A percentile compares a stretch with the other conserved stretches of the same genome.
These are phyloP conservation scores for Microctenopoma lineatum DNA, from an alignment of 2,797 vertebrate genomes.

Conservation along the genomic window DNA sequence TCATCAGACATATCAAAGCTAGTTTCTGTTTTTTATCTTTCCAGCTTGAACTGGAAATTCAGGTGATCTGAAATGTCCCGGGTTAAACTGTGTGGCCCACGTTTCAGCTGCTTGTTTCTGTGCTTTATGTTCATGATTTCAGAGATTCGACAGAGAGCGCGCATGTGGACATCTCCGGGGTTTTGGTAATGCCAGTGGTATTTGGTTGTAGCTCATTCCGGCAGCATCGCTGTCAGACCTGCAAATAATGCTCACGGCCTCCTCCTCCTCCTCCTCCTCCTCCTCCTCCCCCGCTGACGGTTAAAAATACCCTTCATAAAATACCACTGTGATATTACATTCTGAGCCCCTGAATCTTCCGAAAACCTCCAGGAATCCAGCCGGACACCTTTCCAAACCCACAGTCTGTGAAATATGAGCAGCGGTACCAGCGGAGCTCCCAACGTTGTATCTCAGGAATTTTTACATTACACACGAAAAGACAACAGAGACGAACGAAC, in stretches of 20 bases:
- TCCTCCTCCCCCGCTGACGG: neutral
- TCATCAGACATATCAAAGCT: neutral
- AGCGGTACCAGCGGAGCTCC: constrained; percentile 14
- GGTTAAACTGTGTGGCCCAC: neutral
- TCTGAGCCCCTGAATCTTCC: constrained; percentile 25
- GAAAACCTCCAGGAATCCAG: constrained; percentile 45
- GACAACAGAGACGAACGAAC: constrained; percentile 16
- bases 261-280: neutral
- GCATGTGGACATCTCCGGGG: constrained; percentile 21
- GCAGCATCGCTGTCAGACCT: constrained; percentile 25
- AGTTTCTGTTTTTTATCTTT: neutral
- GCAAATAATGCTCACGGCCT: neutral
- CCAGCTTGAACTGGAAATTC: neutral
- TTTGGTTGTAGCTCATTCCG: constrained; percentile 23
- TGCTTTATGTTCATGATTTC: constrained; percentile 5
- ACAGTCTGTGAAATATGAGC: constrained; percentile 30
- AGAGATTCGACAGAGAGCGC: neutral
- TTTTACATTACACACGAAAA: constrained; percentile 13
- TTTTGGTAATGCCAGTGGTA: constrained; percentile 14
- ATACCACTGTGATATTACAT: constrained; percentile 27
- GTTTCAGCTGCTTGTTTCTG: constrained; percentile 10
- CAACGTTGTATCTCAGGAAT: constrained; percentile 36
- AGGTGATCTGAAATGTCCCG: neutral
- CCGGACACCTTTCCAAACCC: constrained; percentile 43
- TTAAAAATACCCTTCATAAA: constrained; percentile 38